Evolutionary conservation across 2,113 vertebrate species (phyloP), one percentile per base, ranked within the genome.

Genomic region (Vireo altiloquus): DNA sequence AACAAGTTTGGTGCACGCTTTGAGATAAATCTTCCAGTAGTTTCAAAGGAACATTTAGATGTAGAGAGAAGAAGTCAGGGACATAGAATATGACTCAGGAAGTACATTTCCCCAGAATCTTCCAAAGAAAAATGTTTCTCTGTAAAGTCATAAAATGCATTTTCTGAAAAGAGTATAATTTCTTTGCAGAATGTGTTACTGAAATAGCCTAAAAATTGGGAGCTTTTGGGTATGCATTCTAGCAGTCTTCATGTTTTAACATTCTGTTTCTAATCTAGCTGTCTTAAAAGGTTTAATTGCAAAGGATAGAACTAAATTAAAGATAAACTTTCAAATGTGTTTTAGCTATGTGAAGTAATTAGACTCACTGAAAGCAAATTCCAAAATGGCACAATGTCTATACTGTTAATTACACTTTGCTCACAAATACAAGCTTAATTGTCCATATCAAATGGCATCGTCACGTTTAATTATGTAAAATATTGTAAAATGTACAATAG

Each of bases 401-500:
- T 69, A 82, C 35, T 82, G 50, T 91, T 94, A 95, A 94, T 94
- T 96, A 87, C 69, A 85, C 71, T 91, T 92, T 83, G 60, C 64
- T 89, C 89, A 94, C 78, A 92, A 90, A 90, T 87, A 92, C 0
- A 2, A 81, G 71, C n/a, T 90, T 96, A 97, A 96, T 95, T 94
- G 92, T 80, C 91, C 87, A 59, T 91, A 84, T 94, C 89, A 95
- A 94, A 97, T 90, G 87, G 53, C 61, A 89, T 75, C 22, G 49
- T 94, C 95, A 96, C 57, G 2, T 96, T 92, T 94, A 92, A 95
- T 95, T 95, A 95, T 63, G 69, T 76, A 65, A 95, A 97, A 94
- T 94, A 94, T 87, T 81, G 54, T 56, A 75, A 75, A 59, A 75
- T 63, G 61, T 91, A 81, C 82, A 91, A 95, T 92, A 87, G 68